phyloP scores from a whole-genome alignment of 2,888 invertebrate species.

The Crossocerus cetratus region DNA sequence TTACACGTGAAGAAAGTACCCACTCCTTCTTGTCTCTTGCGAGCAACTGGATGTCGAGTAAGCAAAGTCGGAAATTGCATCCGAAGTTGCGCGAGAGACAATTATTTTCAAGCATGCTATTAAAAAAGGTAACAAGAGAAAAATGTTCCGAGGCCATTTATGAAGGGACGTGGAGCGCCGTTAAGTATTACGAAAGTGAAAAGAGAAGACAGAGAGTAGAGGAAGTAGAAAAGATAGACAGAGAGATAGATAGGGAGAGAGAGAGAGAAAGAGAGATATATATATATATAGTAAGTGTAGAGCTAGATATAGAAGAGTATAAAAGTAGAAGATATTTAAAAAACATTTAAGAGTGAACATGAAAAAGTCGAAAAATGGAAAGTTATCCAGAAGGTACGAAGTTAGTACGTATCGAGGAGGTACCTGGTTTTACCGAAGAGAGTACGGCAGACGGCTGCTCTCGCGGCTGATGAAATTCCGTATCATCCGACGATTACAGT shows the following conservation, averaged over 20 bases:
- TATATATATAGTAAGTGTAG: slow-evolving; percentile 48
- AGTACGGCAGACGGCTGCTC: slow-evolving; percentile 43
- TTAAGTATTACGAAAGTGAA: slow-evolving; percentile 40
- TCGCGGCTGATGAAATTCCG: slow-evolving; percentile 52
- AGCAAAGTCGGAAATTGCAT: neutral
- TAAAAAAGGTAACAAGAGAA: slow-evolving; percentile 62
- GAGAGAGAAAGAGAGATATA: slow-evolving; percentile 42
- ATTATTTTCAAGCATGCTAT: slow-evolving; percentile 62
- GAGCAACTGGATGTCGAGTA: neutral
- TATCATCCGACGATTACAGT: slow-evolving; percentile 56
- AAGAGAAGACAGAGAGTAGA: slow-evolving; percentile 55
- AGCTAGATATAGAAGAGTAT: slow-evolving; percentile 36
- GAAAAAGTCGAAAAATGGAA: slow-evolving; percentile 41
- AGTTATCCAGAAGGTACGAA: slow-evolving; percentile 47
- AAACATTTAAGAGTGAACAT: slow-evolving; percentile 54
- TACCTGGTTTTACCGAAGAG: slow-evolving; percentile 64
- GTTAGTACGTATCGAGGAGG: slow-evolving; percentile 55
- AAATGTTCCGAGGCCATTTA: slow-evolving; percentile 65
- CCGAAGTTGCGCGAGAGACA: slow-evolving; percentile 47
- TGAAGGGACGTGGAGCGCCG: slow-evolving; percentile 64
- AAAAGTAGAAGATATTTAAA: slow-evolving; percentile 35
- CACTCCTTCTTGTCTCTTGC: slow-evolving; percentile 31
- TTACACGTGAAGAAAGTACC: slow-evolving; percentile 24
- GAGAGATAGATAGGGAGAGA: slow-evolving; percentile 45
- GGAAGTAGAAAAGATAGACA: slow-evolving; percentile 43